These are phyloP conservation scores for Thalassophryne amazonica DNA, from an alignment of 2,797 vertebrate genomes.

Conservation along the genomic window DNA sequence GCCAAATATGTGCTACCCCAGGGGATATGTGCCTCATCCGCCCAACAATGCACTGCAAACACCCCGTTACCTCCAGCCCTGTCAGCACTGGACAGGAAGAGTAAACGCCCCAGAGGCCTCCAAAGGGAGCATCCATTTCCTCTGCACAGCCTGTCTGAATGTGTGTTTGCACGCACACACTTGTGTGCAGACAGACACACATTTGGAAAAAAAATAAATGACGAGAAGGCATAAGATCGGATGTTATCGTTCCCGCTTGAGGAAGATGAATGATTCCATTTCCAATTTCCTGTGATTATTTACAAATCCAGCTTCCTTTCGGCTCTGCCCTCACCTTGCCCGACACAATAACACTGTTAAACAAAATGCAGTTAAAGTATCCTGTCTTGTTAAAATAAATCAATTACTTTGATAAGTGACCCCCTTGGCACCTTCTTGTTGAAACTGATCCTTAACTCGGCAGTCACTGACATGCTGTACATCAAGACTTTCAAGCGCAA, in stretches of 20 bases:
- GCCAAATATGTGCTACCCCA: slow-evolving; percentile 20
- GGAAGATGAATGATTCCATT: slow-evolving; percentile 44
- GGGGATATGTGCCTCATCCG: slow-evolving; percentile 33
- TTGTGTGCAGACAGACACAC: slow-evolving; percentile 1
- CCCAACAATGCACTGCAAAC: slow-evolving; percentile 37
- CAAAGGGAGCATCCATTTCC: slow-evolving; percentile 53
- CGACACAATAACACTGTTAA: not conserved
- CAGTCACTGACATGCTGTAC: not conserved
- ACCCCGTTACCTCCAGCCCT: slow-evolving; percentile 31
- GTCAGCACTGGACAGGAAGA: slow-evolving; percentile 63
- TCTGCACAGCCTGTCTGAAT: slow-evolving; percentile 21
- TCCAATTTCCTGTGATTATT: slow-evolving; percentile 63
- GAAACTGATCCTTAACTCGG: not conserved
- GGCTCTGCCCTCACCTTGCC: slow-evolving; percentile 21
- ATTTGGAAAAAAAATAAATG: slow-evolving; percentile 25
- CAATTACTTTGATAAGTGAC: not conserved
- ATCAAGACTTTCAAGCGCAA: not conserved
- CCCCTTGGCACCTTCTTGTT: not conserved
- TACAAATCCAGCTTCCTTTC: slow-evolving; percentile 32
- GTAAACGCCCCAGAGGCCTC: slow-evolving; percentile 37
- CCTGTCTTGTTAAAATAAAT: not conserved
- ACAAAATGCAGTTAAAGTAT: slow-evolving; percentile 7
- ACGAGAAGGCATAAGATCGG: slow-evolving; percentile 46
- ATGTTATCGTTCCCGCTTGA: slow-evolving; percentile 47
- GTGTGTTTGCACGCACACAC: not conserved